These are phyloP conservation scores for Pteropus alecto DNA, from an alignment of 2,113 vertebrate species.

Conservation along the genomic window DNA sequence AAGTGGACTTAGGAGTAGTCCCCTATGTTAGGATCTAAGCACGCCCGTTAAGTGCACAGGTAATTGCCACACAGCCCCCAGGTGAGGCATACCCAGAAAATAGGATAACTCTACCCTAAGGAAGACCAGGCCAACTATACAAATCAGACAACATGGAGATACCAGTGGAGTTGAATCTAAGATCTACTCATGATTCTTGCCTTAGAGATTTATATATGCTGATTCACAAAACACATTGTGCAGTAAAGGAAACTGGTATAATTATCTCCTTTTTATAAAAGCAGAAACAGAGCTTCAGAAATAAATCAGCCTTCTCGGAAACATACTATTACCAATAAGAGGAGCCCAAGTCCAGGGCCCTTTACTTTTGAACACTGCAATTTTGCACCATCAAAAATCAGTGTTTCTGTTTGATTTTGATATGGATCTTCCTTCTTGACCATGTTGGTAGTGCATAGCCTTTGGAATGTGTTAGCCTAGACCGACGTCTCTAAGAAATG, in stretches of 20 bases:
- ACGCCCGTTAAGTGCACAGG: background rate
- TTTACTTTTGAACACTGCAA: background rate
- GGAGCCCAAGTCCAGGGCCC: background rate
- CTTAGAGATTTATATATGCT: background rate
- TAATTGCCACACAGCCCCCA: background rate
- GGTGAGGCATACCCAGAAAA: background rate
- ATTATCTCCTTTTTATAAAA: background rate
- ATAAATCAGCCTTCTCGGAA: background rate
- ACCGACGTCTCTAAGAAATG: background rate
- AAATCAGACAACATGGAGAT: background rate
- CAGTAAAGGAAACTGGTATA: background rate
- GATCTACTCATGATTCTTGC: background rate
- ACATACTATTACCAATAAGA: background rate
- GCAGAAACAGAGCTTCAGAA: background rate
- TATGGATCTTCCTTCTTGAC: background rate
- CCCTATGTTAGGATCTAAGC: background rate
- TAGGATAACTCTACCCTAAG: background rate
- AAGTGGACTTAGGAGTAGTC: background rate
- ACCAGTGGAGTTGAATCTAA: background rate
- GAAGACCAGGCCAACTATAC: background rate
- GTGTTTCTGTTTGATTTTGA: background rate
- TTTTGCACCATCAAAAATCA: background rate
- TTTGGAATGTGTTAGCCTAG: background rate
- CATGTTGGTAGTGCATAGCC: accelerated
- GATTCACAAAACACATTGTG: background rate